Base-by-base conservation (phyloP, 2,888 invertebrate genomes). In the Apocheima hispidaria region DNA sequence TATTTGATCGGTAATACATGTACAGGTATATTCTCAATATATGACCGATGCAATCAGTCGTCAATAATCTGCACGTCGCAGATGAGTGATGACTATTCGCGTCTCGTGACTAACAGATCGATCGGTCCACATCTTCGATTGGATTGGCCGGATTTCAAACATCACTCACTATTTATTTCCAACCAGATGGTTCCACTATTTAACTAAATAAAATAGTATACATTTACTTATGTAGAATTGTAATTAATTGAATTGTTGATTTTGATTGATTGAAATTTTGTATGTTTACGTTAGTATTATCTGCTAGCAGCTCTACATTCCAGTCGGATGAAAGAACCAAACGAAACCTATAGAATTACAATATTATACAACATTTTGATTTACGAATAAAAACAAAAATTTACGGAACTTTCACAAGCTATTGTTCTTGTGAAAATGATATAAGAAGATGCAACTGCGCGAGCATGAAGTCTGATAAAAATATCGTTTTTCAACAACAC, bases 81-180 rank as follows among this genome's bases (percentile, higher is more conserved):
- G 50, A 60, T 64, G 65, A 66, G 26, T 60, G 65, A 65, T 52
- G 51, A 58, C 53, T 59, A 62, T 64, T 60, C 53, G 43, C 41
- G 51, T 63, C 75, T 70, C 74, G 78, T 78, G 80, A 79, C 72
- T 66, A 54, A 62, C 55, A 63, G 56, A 70, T 77, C 71, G 68
- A 73, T 73, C 57, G 63, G 18, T 60, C 60, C 35, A 67, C 68
- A 65, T 66, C 67, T 59, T 65, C 61, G 68, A 72, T 82, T 83
- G 77, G 78, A 80, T 89, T 91, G 91, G 90, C 91, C 73, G 65
- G 70, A 78, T 74, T 81, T 87, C 88, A 89, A 90, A 84, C 83
- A 78, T 81, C 81, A 81, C 69, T 66, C 62, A 65, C 68, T 86
- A 86, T 87, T 82, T 87, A 84, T 83, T 75, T 70, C 57, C 61